Percentiles rank a stretch among this genome's conserved stretches.
These are phyloP conservation scores for Oscarella lobularis DNA, from an alignment of 37 sponge, comb jelly and placozoan genomes.

Conservation along the genomic window DNA sequence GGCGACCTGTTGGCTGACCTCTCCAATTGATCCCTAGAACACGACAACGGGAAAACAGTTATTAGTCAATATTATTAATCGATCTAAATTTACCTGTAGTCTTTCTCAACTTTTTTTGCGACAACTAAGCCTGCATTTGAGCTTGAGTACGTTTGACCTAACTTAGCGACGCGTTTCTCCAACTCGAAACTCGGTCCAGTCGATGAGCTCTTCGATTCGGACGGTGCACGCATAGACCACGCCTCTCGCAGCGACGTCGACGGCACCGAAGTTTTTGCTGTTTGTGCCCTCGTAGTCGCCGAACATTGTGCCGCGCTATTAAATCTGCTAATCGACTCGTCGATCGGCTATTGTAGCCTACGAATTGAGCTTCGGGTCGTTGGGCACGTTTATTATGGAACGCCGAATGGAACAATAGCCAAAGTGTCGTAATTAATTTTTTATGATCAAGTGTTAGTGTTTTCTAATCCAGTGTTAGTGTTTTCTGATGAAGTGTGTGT, in stretches of 20 bases:
- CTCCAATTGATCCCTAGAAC: slow-evolving; percentile 26
- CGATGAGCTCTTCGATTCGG: slow-evolving; percentile 2
- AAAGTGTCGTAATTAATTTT: too few species aligned
- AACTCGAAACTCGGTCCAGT: too few species aligned
- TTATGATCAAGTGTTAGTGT: too few species aligned
- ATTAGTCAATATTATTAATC: background rate
- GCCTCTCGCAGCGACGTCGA: too few species aligned
- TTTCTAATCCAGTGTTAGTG: too few species aligned
- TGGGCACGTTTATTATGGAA: too few species aligned
- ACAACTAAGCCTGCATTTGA: background rate
- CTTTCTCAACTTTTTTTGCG: background rate
- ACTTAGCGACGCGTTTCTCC: background rate
- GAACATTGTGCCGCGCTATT: too few species aligned
- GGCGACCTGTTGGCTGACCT: slow-evolving; percentile 41
- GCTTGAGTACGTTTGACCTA: background rate
- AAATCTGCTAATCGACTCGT: background rate
- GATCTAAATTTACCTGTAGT: background rate
- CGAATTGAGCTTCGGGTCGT: background rate
- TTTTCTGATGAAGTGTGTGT: too few species aligned
- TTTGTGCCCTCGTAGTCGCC: background rate
- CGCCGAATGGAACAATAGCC: too few species aligned
- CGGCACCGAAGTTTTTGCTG: too few species aligned
- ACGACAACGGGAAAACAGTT: too few species aligned
- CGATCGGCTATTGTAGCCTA: background rate
- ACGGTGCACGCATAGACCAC: background rate